These are phyloP conservation scores for Clarias batrachus DNA, from an alignment of 2,113 vertebrate species.

Conservation along the genomic window DNA sequence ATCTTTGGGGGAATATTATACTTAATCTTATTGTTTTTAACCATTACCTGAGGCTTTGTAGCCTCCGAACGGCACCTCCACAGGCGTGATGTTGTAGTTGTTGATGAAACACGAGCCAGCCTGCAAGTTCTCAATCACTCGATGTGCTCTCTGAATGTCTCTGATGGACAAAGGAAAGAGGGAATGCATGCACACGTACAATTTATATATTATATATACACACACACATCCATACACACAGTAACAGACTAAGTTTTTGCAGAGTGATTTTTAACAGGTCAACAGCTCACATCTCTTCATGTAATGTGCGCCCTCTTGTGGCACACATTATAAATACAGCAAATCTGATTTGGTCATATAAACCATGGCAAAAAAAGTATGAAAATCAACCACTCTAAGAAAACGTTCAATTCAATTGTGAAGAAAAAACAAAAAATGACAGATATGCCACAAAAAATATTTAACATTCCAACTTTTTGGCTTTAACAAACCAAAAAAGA, in stretches of 20 bases:
- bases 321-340: neutral
- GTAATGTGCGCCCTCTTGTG: neutral
- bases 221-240: too few relatives aligned
- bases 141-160: constrained; percentile 88
- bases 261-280: neutral
- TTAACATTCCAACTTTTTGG: too few relatives aligned
- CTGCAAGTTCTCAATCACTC: constrained; percentile 85
- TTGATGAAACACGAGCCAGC: constrained; percentile 94
- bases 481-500: too few relatives aligned
- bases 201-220: neutral
- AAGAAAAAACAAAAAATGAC: too few relatives aligned
- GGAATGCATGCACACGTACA: neutral
- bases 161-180: constrained; percentile 60
- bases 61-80: constrained; percentile 94
- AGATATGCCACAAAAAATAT: too few relatives aligned
- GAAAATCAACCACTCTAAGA: too few relatives aligned
- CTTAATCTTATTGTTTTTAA: constrained; percentile 29
- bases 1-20: too few relatives aligned
- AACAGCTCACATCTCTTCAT: neutral
- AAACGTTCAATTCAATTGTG: too few relatives aligned
- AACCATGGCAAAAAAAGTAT: too few relatives aligned
- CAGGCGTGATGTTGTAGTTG: constrained; percentile 91
- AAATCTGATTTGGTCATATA: neutral
- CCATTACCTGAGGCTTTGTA: constrained; percentile 89
- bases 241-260: neutral